A percentile compares a stretch with the other conserved stretches of the same genome.
phyloP scores from a whole-genome alignment of 2,888 invertebrate genomes.

The Aspidapion aeneum region DNA sequence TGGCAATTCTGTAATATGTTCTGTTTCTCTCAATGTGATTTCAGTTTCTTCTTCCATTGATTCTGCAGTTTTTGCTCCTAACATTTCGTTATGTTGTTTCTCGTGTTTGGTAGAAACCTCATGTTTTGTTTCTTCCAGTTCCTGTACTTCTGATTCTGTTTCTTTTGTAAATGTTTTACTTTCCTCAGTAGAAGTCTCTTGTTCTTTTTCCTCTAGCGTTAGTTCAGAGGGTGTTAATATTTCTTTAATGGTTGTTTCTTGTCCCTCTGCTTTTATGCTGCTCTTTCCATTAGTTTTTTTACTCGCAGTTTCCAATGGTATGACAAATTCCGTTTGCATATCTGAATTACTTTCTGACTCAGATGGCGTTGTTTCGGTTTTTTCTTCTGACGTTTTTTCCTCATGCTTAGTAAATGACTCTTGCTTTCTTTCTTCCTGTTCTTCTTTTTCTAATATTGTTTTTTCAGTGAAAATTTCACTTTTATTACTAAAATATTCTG shows the following conservation, averaged over 20 bases:
- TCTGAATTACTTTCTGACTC: neutral
- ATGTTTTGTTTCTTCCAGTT: neutral
- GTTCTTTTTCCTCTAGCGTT: neutral
- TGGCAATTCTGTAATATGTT: no score
- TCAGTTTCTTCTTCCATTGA: no score
- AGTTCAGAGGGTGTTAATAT: neutral
- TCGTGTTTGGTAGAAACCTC: neutral
- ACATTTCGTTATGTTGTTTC: neutral
- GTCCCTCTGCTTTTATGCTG: neutral
- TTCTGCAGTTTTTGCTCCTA: no score
- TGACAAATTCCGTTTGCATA: no score
- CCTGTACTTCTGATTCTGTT: neutral
- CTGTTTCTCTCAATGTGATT: no score
- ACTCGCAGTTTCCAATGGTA: neutral
- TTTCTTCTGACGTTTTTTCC: neutral
- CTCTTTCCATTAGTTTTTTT: no score
- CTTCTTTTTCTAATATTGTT: no score
- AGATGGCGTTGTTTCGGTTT: neutral
- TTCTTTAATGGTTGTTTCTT: slow-evolving; percentile 1
- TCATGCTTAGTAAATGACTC: no score
- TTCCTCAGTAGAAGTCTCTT: neutral
- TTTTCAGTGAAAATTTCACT: no score
- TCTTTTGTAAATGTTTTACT: neutral
- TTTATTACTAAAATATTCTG: no score
- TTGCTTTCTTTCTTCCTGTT: no score